Evolutionary conservation across 1,140 invertebrate genomes (phyloP).

Genomic region (Hylaeus volcanicus): DNA sequence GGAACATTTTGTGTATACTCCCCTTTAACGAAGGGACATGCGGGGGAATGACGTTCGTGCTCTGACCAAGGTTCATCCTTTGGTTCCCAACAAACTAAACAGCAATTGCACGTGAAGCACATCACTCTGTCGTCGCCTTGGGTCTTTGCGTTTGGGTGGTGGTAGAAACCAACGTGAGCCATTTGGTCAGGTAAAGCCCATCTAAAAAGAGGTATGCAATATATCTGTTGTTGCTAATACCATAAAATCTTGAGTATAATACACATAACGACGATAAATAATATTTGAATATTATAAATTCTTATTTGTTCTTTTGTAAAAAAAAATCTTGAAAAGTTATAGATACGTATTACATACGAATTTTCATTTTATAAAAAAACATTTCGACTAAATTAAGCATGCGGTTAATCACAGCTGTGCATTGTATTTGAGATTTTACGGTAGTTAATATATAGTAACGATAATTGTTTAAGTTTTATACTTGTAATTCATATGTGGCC

Average conservation of each 20-base stretch:
- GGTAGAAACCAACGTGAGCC: conserved; percentile 97
- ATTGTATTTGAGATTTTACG: too few species aligned
- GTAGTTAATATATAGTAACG: neutral
- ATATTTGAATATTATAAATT: too few species aligned
- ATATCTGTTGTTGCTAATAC: conserved; percentile 1
- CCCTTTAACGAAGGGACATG: conserved; percentile 95
- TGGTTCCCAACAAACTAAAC: conserved; percentile 96
- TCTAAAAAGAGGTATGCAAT: conserved; percentile 80
- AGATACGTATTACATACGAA: too few species aligned
- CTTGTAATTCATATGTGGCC: conserved; percentile 99
- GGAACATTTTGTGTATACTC: conserved; percentile 98
- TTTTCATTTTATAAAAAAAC: too few species aligned
- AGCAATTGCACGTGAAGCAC: conserved; percentile 97
- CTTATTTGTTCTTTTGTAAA: too few species aligned
- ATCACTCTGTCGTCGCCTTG: conserved; percentile 93
- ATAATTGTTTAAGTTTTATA: conserved; percentile 73
- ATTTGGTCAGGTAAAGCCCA: conserved; percentile 97
- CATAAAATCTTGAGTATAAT: too few species aligned
- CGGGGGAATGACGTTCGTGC: conserved; percentile 95
- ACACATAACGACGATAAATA: too few species aligned
- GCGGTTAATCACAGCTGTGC: too few species aligned
- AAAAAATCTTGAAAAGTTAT: too few species aligned
- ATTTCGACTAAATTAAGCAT: too few species aligned
- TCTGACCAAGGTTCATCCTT: conserved; percentile 98
- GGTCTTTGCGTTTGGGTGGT: conserved; percentile 90